These are phyloP conservation scores for Hypselothyrea guttata DNA, from an alignment of 2,888 invertebrate species.

Conservation along the genomic window DNA sequence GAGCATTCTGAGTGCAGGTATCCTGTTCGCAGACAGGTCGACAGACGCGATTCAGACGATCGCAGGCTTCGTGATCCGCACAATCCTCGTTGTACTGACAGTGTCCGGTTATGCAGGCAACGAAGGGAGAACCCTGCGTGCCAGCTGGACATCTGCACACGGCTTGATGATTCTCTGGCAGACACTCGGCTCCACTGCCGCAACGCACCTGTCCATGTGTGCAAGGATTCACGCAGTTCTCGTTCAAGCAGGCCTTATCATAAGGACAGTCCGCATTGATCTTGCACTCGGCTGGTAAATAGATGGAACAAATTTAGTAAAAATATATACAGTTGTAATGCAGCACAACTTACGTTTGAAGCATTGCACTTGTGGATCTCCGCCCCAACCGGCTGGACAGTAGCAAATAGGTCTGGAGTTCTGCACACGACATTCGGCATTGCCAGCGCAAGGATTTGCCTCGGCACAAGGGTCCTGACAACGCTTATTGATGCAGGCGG, in stretches of 20 bases:
- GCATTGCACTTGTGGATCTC: conserved; percentile 92
- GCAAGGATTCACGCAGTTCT: conserved; percentile 92
- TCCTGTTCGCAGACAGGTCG: conserved; percentile 91
- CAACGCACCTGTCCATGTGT: conserved; percentile 86
- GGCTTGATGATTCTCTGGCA: conserved; percentile 88
- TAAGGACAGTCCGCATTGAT: conserved; percentile 91
- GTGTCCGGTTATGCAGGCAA: conserved; percentile 91
- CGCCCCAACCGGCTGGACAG: conserved; percentile 93
- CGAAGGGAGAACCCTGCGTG: conserved; percentile 91
- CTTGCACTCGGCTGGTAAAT: conserved; percentile 89
- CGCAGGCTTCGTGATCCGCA: conserved; percentile 91
- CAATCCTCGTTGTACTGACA: conserved; percentile 96
- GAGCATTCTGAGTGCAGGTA: conserved; percentile 90
- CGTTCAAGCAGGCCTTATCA: conserved; percentile 90
- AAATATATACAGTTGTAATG: no score
- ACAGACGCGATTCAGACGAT: conserved; percentile 91
- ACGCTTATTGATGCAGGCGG: conserved; percentile 90
- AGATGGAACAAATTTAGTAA: no score
- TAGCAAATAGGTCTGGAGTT: conserved; percentile 92
- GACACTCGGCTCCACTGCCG: conserved; percentile 90
- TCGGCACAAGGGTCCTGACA: conserved; percentile 92
- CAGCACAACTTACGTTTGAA: conserved; percentile 88
- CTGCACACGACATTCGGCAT: conserved; percentile 90
- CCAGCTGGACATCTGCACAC: conserved; percentile 93
- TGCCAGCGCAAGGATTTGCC: conserved; percentile 90